Evolutionary conservation across 37 sponge, comb jelly and placozoan species (phyloP).

Genomic region (Mnemiopsis leidyi): DNA sequence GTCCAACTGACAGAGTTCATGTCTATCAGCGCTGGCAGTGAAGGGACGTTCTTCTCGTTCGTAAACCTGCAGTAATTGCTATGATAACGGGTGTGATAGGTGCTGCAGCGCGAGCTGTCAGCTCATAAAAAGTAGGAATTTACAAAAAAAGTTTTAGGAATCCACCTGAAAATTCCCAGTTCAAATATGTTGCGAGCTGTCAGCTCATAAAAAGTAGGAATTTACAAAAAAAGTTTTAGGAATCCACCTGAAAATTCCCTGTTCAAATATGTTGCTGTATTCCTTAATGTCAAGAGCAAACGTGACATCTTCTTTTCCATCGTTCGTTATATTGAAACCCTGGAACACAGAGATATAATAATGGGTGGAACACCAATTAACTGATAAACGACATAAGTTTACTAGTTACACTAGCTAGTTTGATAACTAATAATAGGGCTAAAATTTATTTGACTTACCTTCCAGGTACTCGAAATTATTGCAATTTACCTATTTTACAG

Average conservation of each 20-base stretch:
- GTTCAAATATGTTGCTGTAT: constrained; percentile 29
- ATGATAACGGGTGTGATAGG: too few relatives aligned
- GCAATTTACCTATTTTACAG: too few relatives aligned
- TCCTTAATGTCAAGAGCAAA: constrained; percentile 4
- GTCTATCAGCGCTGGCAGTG: not conserved
- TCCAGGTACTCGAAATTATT: too few relatives aligned
- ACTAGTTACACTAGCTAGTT: too few relatives aligned
- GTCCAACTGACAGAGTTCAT: constrained; percentile 5
- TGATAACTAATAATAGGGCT: too few relatives aligned
- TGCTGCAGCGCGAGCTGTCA: too few relatives aligned
- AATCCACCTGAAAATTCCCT: constrained; percentile 2
- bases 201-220: too few relatives aligned
- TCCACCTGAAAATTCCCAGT: not conserved
- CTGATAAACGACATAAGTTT: too few relatives aligned
- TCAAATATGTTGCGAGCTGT: constrained; percentile 30
- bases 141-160: not conserved
- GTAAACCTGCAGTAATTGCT: not conserved
- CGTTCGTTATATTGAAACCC: constrained; percentile 23
- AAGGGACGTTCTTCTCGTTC: not conserved
- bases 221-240: not conserved
- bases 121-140: not conserved
- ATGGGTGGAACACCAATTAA: too few relatives aligned
- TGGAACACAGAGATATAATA: too few relatives aligned
- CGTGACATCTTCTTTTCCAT: not conserved
- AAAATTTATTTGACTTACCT: too few relatives aligned